phyloP scores from a whole-genome alignment of 2,888 invertebrate species.

The Rhamphomyia laevipes region DNA sequence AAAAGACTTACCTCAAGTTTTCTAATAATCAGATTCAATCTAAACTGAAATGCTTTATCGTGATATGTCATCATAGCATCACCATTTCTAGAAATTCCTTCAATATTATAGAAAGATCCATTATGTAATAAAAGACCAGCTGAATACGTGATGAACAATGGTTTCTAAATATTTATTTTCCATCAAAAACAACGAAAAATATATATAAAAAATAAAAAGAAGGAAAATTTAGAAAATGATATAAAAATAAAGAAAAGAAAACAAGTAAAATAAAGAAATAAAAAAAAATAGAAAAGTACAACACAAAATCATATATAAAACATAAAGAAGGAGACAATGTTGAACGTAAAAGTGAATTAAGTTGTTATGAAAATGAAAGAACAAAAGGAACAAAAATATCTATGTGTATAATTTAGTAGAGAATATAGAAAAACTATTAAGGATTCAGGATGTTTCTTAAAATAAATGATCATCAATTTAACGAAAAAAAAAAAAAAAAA shows the following conservation, averaged over 20 bases:
- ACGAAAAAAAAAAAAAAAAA: too few relatives aligned
- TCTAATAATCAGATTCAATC: slow-evolving; percentile 29
- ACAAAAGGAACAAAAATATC: too few relatives aligned
- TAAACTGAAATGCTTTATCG: slow-evolving; percentile 30
- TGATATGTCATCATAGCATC: slow-evolving; percentile 34
- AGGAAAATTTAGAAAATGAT: too few relatives aligned
- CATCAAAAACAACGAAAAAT: not conserved
- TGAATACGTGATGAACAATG: slow-evolving; percentile 30
- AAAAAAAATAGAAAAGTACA: not conserved
- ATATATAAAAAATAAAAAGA: not conserved
- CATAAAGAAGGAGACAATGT: too few relatives aligned
- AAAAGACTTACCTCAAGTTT: slow-evolving; percentile 26
- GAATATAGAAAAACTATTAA: too few relatives aligned
- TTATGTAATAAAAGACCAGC: slow-evolving; percentile 29
- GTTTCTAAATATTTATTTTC: slow-evolving; percentile 21
- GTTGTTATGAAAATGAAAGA: too few relatives aligned
- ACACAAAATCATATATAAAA: not conserved
- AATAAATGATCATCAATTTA: too few relatives aligned
- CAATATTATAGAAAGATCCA: slow-evolving; percentile 32
- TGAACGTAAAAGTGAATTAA: too few relatives aligned
- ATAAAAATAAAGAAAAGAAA: slow-evolving; percentile 1
- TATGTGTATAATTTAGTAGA: too few relatives aligned
- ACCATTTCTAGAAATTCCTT: slow-evolving; percentile 27
- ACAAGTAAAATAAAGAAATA: not conserved
- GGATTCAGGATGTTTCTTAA: too few relatives aligned